Evolutionary conservation across 2,113 vertebrate genomes (phyloP), one percentile per base, ranked within the genome.

Genomic region (Atlantisia rogersi): DNA sequence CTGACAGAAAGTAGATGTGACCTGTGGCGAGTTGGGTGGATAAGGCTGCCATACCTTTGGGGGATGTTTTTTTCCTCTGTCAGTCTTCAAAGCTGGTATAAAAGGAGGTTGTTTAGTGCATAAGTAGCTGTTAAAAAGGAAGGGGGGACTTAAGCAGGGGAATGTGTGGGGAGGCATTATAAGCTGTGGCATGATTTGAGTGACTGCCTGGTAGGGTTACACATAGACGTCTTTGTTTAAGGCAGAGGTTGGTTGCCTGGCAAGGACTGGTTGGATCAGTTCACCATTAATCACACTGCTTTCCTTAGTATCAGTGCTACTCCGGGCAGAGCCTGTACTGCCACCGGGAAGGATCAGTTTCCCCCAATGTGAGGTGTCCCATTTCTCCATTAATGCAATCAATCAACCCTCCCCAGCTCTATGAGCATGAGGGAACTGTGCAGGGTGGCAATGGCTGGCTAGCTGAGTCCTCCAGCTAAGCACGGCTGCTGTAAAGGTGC

Each of bases 61-160:
- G 58, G 39, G 68, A 56, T 63, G 29, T 39, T 83, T 48, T 9
- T 82, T 92, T 55, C 71, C 1, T 1, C 79, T 50, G 48, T 63
- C 64, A 39, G n/a, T 77, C 71, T 88, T 78, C 29, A 52, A 53
- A 75, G 74, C 0, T 2, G 4, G 7, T 73, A 32, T 92, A 70
- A 80, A 80, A 85, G 42, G 71, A 80, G 75, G 31, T 59, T 87
- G 42, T 82, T 94, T 67, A 77, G 50, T 32, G 0, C 50, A 11
- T 93, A 87, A 95, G 87, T 92, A 93, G 85, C 93, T 95, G 90
- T 64, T 88, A 90, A 94, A 93, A 91, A 90, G 67, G 93, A 95
- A 95, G 25, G 82, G 74, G 0, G 5, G 39, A 26, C 52, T 87
- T 85, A 60, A 50, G 74, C 1, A 2, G 81, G 44, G 74, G 58